Evolutionary conservation across 2,888 invertebrate genomes (phyloP).

Genomic region (Sarcophaga carnaria): DNA sequence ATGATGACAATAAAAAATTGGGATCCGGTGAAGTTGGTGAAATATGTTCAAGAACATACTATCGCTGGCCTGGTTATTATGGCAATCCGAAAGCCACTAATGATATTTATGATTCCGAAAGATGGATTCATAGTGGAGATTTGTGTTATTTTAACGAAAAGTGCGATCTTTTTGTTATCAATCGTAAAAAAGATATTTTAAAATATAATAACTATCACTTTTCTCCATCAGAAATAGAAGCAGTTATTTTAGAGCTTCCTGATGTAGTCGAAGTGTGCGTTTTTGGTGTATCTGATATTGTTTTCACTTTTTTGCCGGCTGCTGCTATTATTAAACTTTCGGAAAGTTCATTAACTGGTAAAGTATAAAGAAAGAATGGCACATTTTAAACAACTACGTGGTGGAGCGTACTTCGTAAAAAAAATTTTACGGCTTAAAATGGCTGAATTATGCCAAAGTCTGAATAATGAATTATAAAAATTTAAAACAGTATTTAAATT

Average conservation of each 20-base stretch:
- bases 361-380: conserved; percentile 61
- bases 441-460: conserved; percentile 57
- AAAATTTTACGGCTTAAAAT: conserved; percentile 67
- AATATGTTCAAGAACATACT: conserved; percentile 72
- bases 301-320: conserved; percentile 74
- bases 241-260: conserved; percentile 72
- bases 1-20: conserved; percentile 72
- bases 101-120: conserved; percentile 74
- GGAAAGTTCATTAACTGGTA: conserved; percentile 61
- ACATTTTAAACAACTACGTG: conserved; percentile 72
- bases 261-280: conserved; percentile 76
- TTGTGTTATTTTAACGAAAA: conserved; percentile 78
- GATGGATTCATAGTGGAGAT: conserved; percentile 79
- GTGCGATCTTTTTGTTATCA: conserved; percentile 75
- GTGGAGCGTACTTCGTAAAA: conserved; percentile 71
- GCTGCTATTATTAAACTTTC: conserved; percentile 74
- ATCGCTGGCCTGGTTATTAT: conserved; percentile 77
- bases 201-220: conserved; percentile 76
- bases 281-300: conserved; percentile 75
- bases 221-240: conserved; percentile 77
- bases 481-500: too few species aligned
- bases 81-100: conserved; percentile 74
- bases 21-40: conserved; percentile 75
- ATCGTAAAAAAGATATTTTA: conserved; percentile 78
- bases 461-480: conserved; percentile 2